Evolutionary conservation across 2,113 vertebrate species (phyloP).

Genomic region (Xenopus laevis): DNA sequence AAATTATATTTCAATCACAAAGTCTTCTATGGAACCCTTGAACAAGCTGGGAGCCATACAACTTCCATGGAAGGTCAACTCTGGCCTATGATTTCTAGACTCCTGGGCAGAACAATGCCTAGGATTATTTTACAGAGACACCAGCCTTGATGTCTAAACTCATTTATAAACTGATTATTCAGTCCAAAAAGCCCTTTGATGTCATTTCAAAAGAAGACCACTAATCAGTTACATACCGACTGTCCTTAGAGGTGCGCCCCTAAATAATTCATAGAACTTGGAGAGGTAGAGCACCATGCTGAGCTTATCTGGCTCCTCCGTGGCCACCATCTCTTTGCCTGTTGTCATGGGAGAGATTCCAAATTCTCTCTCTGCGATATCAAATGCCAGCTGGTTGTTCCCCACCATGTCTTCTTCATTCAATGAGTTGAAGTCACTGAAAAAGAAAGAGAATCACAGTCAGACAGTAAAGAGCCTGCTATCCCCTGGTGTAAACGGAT

Average conservation of each 20-base stretch:
- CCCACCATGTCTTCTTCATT: constrained; percentile 73
- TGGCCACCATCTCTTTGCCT: constrained; percentile 70
- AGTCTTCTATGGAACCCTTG: too few relatives aligned
- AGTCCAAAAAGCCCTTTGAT: neutral
- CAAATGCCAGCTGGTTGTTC: constrained; percentile 89
- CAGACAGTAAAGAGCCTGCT: neutral
- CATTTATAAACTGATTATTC: neutral
- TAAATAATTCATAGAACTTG: constrained; percentile 92
- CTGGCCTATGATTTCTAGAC: too few relatives aligned
- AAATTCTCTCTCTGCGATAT: constrained; percentile 83
- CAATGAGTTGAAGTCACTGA: constrained; percentile 84
- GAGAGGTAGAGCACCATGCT: constrained; percentile 87
- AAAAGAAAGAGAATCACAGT: constrained; percentile 19
- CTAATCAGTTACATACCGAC: constrained; percentile 66
- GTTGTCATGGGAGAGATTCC: constrained; percentile 82
- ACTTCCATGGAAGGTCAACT: too few relatives aligned
- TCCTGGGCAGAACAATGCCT: too few relatives aligned
- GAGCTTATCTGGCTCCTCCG: constrained; percentile 78
- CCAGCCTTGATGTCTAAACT: too few relatives aligned
- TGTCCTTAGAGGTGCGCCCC: constrained; percentile 74
- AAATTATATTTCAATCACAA: too few relatives aligned
- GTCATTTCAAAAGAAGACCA: rapidly evolving
- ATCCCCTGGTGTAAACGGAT: too few relatives aligned
- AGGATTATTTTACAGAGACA: too few relatives aligned
- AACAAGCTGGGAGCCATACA: too few relatives aligned